Evolutionary conservation across 2,888 invertebrate genomes (phyloP).

Genomic region (Hyposoter dolosus): DNA sequence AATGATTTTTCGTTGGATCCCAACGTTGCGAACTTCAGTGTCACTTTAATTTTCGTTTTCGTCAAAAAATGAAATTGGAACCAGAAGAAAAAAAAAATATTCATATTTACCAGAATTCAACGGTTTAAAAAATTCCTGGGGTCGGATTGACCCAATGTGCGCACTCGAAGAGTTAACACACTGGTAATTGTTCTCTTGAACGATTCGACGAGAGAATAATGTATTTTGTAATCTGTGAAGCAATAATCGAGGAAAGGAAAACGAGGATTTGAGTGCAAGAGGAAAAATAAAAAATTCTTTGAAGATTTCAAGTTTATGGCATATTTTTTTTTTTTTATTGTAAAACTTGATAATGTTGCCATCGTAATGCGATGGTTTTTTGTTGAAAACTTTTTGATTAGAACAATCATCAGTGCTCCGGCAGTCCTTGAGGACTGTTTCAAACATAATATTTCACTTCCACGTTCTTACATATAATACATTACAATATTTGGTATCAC

Average conservation of each 20-base stretch:
- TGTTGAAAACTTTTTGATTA: conserved; percentile 72
- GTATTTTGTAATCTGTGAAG: background rate
- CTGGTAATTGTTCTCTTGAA: background rate
- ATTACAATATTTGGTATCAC: conserved; percentile 78
- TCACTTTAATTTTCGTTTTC: background rate
- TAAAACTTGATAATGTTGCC: conserved; percentile 75
- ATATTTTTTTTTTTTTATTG: conserved; percentile 65
- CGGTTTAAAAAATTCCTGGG: too few relatives aligned
- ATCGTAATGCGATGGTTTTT: conserved; percentile 70
- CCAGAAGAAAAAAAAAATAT: background rate
- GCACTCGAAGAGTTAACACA: background rate
- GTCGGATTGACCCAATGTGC: too few relatives aligned
- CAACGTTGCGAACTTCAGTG: too few relatives aligned
- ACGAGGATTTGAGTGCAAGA: background rate
- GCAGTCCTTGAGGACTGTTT: background rate
- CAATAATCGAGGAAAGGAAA: background rate
- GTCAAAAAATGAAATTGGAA: too few relatives aligned
- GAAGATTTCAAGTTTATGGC: conserved; percentile 59
- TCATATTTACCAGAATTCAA: too few relatives aligned
- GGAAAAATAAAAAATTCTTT: conserved; percentile 20
- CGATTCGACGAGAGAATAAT: background rate
- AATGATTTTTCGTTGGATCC: too few relatives aligned
- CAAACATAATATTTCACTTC: conserved; percentile 69
- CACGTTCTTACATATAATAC: conserved; percentile 71
- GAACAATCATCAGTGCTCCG: conserved; percentile 51